phyloP scores from a whole-genome alignment of 2,888 invertebrate genomes.

The Xestia xanthographa region DNA sequence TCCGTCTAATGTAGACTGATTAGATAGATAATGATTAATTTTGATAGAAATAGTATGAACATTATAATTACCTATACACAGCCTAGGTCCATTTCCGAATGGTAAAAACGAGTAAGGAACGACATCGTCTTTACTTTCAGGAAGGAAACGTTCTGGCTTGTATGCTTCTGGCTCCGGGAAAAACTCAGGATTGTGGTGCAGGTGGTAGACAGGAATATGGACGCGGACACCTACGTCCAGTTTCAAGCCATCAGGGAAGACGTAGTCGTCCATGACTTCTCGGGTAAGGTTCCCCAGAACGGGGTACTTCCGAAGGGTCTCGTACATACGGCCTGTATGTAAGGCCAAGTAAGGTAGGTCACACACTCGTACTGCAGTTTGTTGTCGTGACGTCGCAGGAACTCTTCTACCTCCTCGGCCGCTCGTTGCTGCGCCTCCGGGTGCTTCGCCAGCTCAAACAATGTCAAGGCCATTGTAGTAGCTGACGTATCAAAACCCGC shows the following conservation, averaged over 20 bases:
- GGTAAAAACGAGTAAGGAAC: not conserved
- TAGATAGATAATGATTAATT: not conserved
- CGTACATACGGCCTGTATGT: not conserved
- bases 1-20: not conserved
- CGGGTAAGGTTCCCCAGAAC: not conserved
- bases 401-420: not conserved
- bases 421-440: not conserved
- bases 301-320: not conserved
- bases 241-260: not conserved
- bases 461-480: not conserved
- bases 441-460: constrained; percentile 1
- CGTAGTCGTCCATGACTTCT: constrained; percentile 2
- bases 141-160: not conserved
- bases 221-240: not conserved
- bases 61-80: not conserved
- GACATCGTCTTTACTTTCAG: not conserved
- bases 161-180: not conserved
- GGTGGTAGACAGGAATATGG: not conserved
- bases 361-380: constrained; percentile 3
- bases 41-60: not conserved
- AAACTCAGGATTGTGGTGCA: constrained; percentile 4
- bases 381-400: constrained; percentile 5
- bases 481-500: constrained; percentile 6
- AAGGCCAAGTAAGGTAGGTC: constrained; percentile 5
- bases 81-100: not conserved